Evolutionary conservation across 2,113 vertebrate genomes (phyloP), one percentile per base, ranked within the genome.

Genomic region (Rhipidura dahli): DNA sequence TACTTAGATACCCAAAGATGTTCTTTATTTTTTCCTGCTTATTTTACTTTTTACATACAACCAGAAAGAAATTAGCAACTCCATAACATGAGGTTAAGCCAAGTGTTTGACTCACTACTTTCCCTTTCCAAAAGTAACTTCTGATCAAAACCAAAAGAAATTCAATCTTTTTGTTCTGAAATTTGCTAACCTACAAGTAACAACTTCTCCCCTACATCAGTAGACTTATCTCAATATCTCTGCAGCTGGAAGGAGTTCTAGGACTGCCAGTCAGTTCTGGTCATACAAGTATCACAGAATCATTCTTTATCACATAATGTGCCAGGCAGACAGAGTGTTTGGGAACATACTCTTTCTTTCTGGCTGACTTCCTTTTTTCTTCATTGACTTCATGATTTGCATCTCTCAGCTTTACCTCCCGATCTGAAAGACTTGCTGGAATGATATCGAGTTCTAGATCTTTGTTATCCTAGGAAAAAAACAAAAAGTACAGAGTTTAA

Each of bases 381-480:
- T 99, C 99, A 35, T 99, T 99, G 96, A 99, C 97, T 96, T 99
- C 99, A 3, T 99, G 99, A 98, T 98, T 99, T 83, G 99, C 99
- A 63, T 99, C 99, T 24, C 99, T 98, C 18, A 99, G 98, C 93
- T 99, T 99, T 60, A 99, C 99, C 80, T 99, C 99, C 1, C 99
- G 98, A 71, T 99, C 99, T 0, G 99, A 99, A 94, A 99, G 98
- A 97, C 99, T 99, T 81, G 99, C 99, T 45, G 99, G 99, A 94
- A 99, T 99, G 90, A 99, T 99, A 96, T 99, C 99, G 91, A 99
- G 85, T 96, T 99, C 99, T 92, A 99, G 80, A 93, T 99, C 99
- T 94, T 99, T 99, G 84, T 99, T 99, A 95, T 99, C 99, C 99
- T 99, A 92, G 50, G 83, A 1, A 4, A 39, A 78, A 47, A 90